Evolutionary conservation across 2,113 vertebrate species (phyloP), one percentile per base, ranked within the genome.

Genomic region (Suncus etruscus): DNA sequence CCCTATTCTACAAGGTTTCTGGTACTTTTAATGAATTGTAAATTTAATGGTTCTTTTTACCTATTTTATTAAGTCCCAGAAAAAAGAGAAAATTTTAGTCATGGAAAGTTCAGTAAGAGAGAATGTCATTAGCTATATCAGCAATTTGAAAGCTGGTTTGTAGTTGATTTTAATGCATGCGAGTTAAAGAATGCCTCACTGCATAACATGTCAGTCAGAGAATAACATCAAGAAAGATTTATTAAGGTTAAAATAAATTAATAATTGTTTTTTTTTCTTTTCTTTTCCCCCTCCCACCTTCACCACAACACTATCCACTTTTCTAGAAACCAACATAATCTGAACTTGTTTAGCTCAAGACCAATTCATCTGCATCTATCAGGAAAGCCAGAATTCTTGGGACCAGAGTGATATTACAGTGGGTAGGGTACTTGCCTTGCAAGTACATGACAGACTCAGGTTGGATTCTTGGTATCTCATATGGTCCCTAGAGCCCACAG

Each of bases 81-180:
- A 31, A 75, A 95, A 91, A 65, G 39, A 89, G 48, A 61, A 91
- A 18, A 92, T 91, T 73, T 83, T 39, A 89, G 45, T 69, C 69
- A 11, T 73, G 24, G 83, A 79, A 9, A 6, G 58, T 88, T 83
- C 27, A 83, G 63, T 75, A 1, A 89, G 8, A 32, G 8, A 85
- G 16, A 94, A 77, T 79, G 70, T 85, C 11, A 47, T 90, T 58
- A 91, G 48, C 14, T 69, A 65, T 7, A 66, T 47, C 8, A 89
- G 48, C 31, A 91, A 90, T 24, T 69, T 50, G 6, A 72, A 65
- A 27, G 20, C 15, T 90, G 0, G 89, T n/a, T 48, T 63, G 16
- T 61, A 54, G 29, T 10, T 7, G 86, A 1, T 77, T 90, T 83
- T 54, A 83, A 74, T 73, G 14, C 10, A 69, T 11, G 6, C 83